Evolutionary conservation across 92 coral and sea anemone species (phyloP).

Genomic region (Diadumene lineata): DNA sequence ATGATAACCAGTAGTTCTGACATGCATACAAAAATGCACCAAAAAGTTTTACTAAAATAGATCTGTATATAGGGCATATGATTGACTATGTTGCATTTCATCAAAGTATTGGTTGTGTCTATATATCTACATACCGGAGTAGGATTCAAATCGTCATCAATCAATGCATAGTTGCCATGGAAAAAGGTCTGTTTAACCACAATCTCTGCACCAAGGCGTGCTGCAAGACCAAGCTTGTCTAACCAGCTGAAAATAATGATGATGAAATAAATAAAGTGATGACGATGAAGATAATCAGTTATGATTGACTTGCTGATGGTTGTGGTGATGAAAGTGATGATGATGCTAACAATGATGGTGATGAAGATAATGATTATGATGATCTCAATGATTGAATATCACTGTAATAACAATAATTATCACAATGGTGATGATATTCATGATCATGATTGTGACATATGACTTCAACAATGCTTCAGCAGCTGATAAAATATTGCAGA

Average conservation of each 20-base stretch:
- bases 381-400: too few relatives aligned
- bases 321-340: neutral
- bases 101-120: too few relatives aligned
- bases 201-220: constrained; percentile 68
- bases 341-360: neutral
- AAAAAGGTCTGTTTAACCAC: constrained; percentile 74
- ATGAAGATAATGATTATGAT: neutral
- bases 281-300: neutral
- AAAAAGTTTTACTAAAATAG: too few relatives aligned
- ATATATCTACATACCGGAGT: constrained; percentile 61
- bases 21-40: too few relatives aligned
- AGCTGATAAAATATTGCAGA: too few relatives aligned
- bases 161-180: constrained; percentile 71
- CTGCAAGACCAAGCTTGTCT: constrained; percentile 88
- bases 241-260: constrained; percentile 55
- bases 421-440: neutral
- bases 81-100: too few relatives aligned
- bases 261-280: neutral
- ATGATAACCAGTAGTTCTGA: constrained; percentile 86
- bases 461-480: neutral
- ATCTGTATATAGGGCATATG: too few relatives aligned
- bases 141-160: constrained; percentile 62
- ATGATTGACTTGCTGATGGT: neutral
- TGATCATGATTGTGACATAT: neutral
- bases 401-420: too few relatives aligned